Base-by-base conservation (phyloP, 2,113 vertebrate genomes). In the Odocoileus virginianus region DNA sequence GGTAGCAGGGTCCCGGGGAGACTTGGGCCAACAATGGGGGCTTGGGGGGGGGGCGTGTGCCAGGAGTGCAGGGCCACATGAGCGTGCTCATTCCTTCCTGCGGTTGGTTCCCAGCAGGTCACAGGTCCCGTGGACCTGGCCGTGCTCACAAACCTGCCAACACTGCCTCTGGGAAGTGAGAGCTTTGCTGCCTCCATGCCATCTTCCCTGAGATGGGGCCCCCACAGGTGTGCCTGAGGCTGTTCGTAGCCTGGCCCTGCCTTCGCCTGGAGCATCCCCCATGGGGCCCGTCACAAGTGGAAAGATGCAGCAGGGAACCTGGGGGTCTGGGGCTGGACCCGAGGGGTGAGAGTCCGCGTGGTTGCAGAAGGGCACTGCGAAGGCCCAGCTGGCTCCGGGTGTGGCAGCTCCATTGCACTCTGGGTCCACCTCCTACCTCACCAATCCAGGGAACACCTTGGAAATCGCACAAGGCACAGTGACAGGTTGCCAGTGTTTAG, bases 171-270 rank as follows among this genome's bases (percentile, higher is more conserved):
- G 12, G 14, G 33, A 79, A 47, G 17, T 7, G 0, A 36, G 36
- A 82, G 28, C 13, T 45, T 57, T 1, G 0, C 16, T 50, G 7
- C 16, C 7, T 21, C 3, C 0, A 6, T 7, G n/a, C 61, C 3
- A 1, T 15, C 15, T 25, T 45, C 52, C 3, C 0, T 12, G 10
- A 25, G 5, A 2, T 1, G 30, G 64, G 21, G 15, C 60, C 30
- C 14, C 10, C 19, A 2, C 23, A 54, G 57, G 33, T 23, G 8
- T 19, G 11, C 33, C 30, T 19, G 5, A 6, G 25, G 2, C 43
- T 58, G n/a, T 19, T 12, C 28, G 25, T 3, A 3, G 23, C 55
- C 28, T 30, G 40, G 25, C 60, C 43, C 43, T 58, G 17, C 87
- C 54, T 60, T 55, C 54, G 6, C 50, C 33, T 84, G 61, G 40